Evolutionary conservation across 1,140 invertebrate species (phyloP).

Genomic region (Drosophila watanabei): DNA sequence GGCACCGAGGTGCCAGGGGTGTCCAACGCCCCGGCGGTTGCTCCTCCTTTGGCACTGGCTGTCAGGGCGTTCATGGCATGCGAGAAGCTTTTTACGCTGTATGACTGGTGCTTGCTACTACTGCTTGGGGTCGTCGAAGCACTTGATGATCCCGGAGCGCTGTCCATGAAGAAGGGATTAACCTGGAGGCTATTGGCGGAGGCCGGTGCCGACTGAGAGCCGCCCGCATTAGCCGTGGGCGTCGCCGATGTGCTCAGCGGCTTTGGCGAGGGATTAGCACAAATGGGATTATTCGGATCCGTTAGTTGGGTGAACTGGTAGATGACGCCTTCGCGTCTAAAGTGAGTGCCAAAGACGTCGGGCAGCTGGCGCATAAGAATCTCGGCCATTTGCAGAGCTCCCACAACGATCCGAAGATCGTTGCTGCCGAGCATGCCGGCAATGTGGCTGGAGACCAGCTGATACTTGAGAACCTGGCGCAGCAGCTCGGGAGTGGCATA

Average conservation of each 20-base stretch:
- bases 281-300: slow-evolving; percentile 86
- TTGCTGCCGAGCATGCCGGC: slow-evolving; percentile 99
- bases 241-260: slow-evolving; percentile 62
- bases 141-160: slow-evolving; percentile 32
- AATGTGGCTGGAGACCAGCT: slow-evolving; percentile 98
- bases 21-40: slow-evolving; percentile 38
- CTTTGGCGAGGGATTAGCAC: slow-evolving; percentile 82
- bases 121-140: slow-evolving; percentile 74
- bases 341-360: slow-evolving; percentile 97
- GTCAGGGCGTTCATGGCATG: slow-evolving; percentile 84
- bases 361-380: slow-evolving; percentile 98
- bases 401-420: slow-evolving; percentile 97
- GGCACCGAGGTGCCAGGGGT: slow-evolving; percentile 15
- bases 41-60: slow-evolving; percentile 61
- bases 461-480: slow-evolving; percentile 95
- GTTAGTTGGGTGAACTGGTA: slow-evolving; percentile 95
- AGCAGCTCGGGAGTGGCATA: slow-evolving; percentile 95
- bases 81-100: slow-evolving; percentile 82
- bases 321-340: slow-evolving; percentile 97
- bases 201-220: slow-evolving; percentile 78
- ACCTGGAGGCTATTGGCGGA: slow-evolving; percentile 80
- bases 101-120: slow-evolving; percentile 75
- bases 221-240: slow-evolving; percentile 64
- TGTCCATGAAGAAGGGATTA: slow-evolving; percentile 84
- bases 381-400: slow-evolving; percentile 98